Conservation (phyloP, 2,888 invertebrate genomes). For the Epirrhoe tristata region DNA sequence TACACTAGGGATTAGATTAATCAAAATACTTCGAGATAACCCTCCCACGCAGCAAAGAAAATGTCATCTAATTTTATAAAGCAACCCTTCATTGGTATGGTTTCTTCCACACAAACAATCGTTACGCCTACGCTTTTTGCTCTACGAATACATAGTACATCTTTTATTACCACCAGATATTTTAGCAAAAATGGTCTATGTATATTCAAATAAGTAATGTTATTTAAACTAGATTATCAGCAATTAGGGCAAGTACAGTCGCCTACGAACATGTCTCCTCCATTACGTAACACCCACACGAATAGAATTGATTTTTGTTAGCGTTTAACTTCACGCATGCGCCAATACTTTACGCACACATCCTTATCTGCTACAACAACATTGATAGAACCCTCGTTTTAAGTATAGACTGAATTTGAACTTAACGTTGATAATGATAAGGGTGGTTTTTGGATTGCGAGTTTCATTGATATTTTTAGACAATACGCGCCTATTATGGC, state of each 20-base stretch:
- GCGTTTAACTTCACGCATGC: conserved; percentile 73
- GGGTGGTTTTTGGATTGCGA: conserved; percentile 35
- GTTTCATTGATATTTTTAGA: conserved; percentile 77
- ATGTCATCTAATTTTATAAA: conserved; percentile 28
- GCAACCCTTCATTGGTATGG: conserved; percentile 27
- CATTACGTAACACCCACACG: conserved; percentile 82
- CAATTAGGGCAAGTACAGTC: conserved; percentile 68
- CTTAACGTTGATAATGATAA: conserved; percentile 37
- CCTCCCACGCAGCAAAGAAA: conserved; percentile 19
- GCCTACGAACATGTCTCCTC: conserved; percentile 65
- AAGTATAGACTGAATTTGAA: conserved; percentile 42
- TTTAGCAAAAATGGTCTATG: conserved; percentile 1
- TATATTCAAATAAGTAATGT: conserved; percentile 15
- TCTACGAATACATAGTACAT: not conserved
- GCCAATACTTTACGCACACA: conserved; percentile 68
- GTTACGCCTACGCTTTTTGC: conserved; percentile 21
- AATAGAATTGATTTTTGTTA: conserved; percentile 81
- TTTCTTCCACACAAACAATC: conserved; percentile 14
- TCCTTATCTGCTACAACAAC: conserved; percentile 52
- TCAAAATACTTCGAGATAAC: conserved; percentile 4
- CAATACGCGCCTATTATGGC: conserved; percentile 73
- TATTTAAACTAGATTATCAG: conserved; percentile 48
- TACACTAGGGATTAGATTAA: not conserved
- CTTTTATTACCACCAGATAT: not conserved
- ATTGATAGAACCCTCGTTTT: conserved; percentile 51